A percentile compares a stretch with the other conserved stretches of the same genome.
phyloP scores from a whole-genome alignment of 2,113 vertebrate genomes.

The Oxyruncus cristatus region DNA sequence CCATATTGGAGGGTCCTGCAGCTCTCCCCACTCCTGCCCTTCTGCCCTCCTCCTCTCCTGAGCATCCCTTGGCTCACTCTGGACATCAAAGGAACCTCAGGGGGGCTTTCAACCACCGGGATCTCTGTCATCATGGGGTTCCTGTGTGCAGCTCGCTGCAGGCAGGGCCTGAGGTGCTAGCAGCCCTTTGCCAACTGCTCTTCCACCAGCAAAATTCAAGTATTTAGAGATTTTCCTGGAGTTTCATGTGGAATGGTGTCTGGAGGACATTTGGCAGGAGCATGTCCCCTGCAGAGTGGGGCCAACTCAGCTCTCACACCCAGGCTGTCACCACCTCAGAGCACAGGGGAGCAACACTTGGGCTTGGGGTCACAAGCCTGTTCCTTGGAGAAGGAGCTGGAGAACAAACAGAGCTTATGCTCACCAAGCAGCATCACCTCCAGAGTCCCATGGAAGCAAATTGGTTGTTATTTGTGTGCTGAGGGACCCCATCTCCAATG shows the following conservation, averaged over 20 bases:
- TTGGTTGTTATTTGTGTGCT: fast-evolving
- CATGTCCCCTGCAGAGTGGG: background rate
- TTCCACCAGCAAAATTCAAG: background rate
- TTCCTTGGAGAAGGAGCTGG: background rate
- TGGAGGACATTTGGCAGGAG: background rate
- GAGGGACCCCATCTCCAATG: fast-evolving
- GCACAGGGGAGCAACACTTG: background rate
- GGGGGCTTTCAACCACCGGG: background rate
- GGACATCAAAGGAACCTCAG: background rate
- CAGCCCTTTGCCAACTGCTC: background rate
- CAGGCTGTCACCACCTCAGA: background rate
- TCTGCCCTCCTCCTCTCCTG: background rate
- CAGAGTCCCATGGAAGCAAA: background rate
- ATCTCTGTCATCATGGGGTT: background rate
- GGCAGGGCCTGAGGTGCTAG: background rate
- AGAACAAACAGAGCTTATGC: background rate
- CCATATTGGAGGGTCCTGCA: background rate
- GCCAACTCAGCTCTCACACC: background rate
- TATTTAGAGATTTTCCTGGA: background rate
- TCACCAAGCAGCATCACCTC: background rate
- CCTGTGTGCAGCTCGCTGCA: background rate
- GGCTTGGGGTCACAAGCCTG: background rate
- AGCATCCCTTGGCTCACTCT: background rate
- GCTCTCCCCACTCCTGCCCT: too few relatives aligned
- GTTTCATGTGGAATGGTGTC: background rate